Evolutionary conservation across 2,888 invertebrate genomes (phyloP).

Genomic region (Seira musarum): DNA sequence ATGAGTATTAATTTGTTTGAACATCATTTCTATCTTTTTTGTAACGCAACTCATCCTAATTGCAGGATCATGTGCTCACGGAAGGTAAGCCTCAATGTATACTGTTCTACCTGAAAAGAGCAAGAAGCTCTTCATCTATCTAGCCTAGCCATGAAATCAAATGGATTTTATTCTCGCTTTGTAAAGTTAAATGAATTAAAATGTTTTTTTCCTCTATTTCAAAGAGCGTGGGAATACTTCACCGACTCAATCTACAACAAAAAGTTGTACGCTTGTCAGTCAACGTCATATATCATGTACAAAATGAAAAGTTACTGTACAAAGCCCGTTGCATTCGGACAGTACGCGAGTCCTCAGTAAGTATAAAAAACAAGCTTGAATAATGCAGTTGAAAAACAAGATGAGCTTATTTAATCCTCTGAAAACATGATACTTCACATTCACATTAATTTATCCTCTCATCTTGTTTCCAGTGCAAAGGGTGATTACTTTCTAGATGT

Average conservation of each 20-base stretch:
- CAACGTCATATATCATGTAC: constrained; percentile 61
- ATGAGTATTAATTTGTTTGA: not conserved
- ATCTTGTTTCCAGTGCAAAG: constrained; percentile 53
- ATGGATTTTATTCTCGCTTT: too few species aligned
- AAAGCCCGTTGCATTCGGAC: constrained; percentile 61
- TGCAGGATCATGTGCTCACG: constrained; percentile 58
- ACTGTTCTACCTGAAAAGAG: too few species aligned
- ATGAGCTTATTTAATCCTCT: too few species aligned
- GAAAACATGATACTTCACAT: too few species aligned
- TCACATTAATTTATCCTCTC: not conserved
- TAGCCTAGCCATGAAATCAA: too few species aligned
- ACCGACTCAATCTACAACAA: constrained; percentile 64
- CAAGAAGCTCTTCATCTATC: too few species aligned
- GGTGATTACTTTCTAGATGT: constrained; percentile 64
- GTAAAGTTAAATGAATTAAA: too few species aligned
- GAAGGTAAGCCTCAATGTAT: constrained; percentile 33
- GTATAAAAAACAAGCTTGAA: not conserved
- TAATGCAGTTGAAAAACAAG: too few species aligned
- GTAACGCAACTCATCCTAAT: not conserved
- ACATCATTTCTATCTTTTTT: not conserved
- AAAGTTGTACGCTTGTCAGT: constrained; percentile 61
- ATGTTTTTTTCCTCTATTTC: not conserved
- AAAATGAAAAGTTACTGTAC: constrained; percentile 63
- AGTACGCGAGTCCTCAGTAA: constrained; percentile 54
- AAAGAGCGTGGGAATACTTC: constrained; percentile 63